Conservation (phyloP, 1,140 invertebrate species). For the Ruditapes philippinarum region DNA sequence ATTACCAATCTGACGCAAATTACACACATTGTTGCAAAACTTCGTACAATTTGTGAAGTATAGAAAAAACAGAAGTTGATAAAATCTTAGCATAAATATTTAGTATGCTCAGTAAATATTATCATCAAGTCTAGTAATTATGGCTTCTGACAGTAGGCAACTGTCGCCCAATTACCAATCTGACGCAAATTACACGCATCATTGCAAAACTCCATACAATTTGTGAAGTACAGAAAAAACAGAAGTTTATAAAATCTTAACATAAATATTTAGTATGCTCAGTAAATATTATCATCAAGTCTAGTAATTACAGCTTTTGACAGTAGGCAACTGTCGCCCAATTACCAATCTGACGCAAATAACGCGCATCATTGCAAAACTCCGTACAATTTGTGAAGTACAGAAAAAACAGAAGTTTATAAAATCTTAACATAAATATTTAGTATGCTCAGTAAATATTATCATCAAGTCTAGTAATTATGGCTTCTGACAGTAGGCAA, state of each 20-base stretch:
- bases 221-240: no score
- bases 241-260: no score
- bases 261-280: slow-evolving; percentile 30
- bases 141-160: slow-evolving; percentile 48
- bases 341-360: slow-evolving; percentile 61
- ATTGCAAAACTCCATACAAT: background rate
- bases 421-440: no score
- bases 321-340: slow-evolving; percentile 51
- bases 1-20: slow-evolving; percentile 60
- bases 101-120: background rate
- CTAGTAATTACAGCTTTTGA: slow-evolving; percentile 8
- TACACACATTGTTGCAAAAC: slow-evolving; percentile 59
- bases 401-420: no score
- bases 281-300: slow-evolving; percentile 22
- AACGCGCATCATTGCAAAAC: slow-evolving; percentile 60
- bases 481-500: slow-evolving; percentile 63
- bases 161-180: background rate
- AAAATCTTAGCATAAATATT: no score
- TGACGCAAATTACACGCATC: slow-evolving; percentile 70
- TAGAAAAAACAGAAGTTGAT: no score
- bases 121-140: background rate
- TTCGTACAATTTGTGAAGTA: no score
- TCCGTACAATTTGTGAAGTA: no score
- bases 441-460: background rate
- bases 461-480: slow-evolving; percentile 1